Evolutionary conservation across 2,888 invertebrate species (phyloP).

Genomic region (Ormyrus nitidulus): DNA sequence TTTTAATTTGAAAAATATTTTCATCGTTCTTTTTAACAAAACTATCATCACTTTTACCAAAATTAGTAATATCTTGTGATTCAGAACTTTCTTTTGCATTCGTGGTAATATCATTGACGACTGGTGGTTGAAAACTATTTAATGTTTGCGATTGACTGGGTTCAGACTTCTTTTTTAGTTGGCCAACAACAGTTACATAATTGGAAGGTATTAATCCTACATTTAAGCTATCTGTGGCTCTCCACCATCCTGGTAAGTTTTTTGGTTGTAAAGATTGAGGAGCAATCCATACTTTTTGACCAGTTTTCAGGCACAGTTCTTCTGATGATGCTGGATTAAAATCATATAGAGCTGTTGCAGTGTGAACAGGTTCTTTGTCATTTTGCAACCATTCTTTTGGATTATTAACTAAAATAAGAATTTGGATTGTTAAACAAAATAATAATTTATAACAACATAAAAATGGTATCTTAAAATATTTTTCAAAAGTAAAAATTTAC

Average conservation of each 20-base stretch:
- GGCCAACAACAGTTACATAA: slow-evolving; percentile 68
- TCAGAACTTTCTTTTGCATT: slow-evolving; percentile 26
- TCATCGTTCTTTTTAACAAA: slow-evolving; percentile 44
- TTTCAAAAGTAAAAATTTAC: slow-evolving; percentile 58
- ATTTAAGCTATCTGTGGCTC: slow-evolving; percentile 67
- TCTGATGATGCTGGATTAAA: slow-evolving; percentile 84
- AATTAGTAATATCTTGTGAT: slow-evolving; percentile 37
- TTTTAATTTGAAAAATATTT: slow-evolving; percentile 43
- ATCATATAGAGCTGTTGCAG: slow-evolving; percentile 84
- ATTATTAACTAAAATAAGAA: slow-evolving; percentile 78
- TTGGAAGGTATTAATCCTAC: slow-evolving; percentile 70
- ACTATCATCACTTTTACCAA: slow-evolving; percentile 28
- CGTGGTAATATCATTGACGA: slow-evolving; percentile 14
- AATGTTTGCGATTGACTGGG: slow-evolving; percentile 27
- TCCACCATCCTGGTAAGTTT: slow-evolving; percentile 73
- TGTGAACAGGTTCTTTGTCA: slow-evolving; percentile 77
- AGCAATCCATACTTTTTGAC: slow-evolving; percentile 88
- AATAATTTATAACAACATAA: background rate
- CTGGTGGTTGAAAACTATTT: slow-evolving; percentile 31
- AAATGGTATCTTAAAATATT: background rate
- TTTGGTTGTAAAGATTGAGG: slow-evolving; percentile 89
- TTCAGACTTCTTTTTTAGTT: slow-evolving; percentile 67
- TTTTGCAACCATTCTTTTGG: slow-evolving; percentile 81
- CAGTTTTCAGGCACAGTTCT: slow-evolving; percentile 86
- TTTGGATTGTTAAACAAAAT: background rate